Evolutionary conservation across 1,140 invertebrate genomes (phyloP), one percentile per base, ranked within the genome.

Genomic region (Harlomillsia oculata): DNA sequence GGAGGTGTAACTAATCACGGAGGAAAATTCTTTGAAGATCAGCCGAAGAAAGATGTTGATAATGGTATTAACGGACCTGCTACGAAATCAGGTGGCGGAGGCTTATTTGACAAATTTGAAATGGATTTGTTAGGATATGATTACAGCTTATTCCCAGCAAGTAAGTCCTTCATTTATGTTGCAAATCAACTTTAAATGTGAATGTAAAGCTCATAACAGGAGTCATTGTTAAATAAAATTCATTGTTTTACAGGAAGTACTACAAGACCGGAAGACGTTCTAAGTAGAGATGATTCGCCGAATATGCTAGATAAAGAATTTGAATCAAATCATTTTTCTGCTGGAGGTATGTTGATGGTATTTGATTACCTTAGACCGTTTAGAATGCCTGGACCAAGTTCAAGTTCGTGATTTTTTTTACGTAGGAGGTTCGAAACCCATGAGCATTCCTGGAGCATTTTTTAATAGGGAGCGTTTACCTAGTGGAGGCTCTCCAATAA

Each of bases 241-340:
- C 14, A 14, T 30, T 56, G 23, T 37, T 3, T n/a, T 16, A 20
- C 8, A 54, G n/a, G 37, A 6, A 16, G n/a, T 49, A 13, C 23
- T 44, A 29, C n/a, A 55, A 53, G 45, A 53, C 32, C 36, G 39
- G 53, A 60, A 50, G 39, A 30, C 14, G 53, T 55, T 26, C 25
- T 60, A 43, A 64, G 59, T 39, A 39, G 59, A 36, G 59, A 60
- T 36, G 62, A 64, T 53, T 64, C 62, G 14, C 62, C 62, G 30
- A 60, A 44, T 36, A 54, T 55, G 25, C 36, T 56, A 58, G 62
- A 64, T 30, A 60, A 60, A 37, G 62, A 64, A 18, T 53, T 41
- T 21, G 62, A 64, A 21, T 21, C 55, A 16, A 54, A 60, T 49
- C 41, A 43, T 37, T 60, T 53, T 52, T 36, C 53, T 49, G 49